phyloP scores from a whole-genome alignment of 2,797 vertebrate species.

The Monodelphis domestica region DNA sequence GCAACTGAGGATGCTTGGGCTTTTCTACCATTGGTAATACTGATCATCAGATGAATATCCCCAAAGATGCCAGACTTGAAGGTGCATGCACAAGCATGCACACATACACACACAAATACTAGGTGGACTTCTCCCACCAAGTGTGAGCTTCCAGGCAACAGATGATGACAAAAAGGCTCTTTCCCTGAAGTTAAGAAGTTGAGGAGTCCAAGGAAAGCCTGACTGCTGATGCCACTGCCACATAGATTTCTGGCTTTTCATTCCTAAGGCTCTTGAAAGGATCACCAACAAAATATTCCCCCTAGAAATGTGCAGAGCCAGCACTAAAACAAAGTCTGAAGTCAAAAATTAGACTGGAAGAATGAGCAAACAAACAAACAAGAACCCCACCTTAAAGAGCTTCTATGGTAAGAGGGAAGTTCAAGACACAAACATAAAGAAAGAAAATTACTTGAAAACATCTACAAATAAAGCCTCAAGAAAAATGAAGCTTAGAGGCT shows the following conservation, averaged over 20 bases:
- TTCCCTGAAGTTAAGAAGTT: conserved; percentile 21
- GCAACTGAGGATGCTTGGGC: conserved; percentile 97
- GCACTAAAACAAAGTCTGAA: neutral
- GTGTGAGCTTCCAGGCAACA: conserved; percentile 15
- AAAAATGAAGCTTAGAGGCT: neutral
- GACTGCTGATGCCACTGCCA: neutral
- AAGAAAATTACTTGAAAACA: neutral
- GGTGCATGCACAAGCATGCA: no score
- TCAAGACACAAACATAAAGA: neutral
- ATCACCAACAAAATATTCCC: neutral
- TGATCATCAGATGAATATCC: conserved; percentile 98
- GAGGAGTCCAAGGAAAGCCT: neutral
- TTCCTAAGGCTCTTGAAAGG: conserved; percentile 24
- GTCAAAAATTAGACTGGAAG: neutral
- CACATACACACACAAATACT: no score
- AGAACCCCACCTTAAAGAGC: neutral
- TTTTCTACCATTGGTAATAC: conserved; percentile 99
- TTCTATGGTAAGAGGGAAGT: no score
- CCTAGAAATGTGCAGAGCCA: neutral
- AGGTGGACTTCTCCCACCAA: conserved; percentile 61
- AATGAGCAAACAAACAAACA: neutral
- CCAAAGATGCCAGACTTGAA: conserved; percentile 98
- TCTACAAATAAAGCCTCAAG: neutral
- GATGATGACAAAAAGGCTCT: conserved; percentile 47
- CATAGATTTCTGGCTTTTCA: conserved; percentile 24